phyloP scores from a whole-genome alignment of 2,888 invertebrate genomes.

The Stegana nigrithorax region DNA sequence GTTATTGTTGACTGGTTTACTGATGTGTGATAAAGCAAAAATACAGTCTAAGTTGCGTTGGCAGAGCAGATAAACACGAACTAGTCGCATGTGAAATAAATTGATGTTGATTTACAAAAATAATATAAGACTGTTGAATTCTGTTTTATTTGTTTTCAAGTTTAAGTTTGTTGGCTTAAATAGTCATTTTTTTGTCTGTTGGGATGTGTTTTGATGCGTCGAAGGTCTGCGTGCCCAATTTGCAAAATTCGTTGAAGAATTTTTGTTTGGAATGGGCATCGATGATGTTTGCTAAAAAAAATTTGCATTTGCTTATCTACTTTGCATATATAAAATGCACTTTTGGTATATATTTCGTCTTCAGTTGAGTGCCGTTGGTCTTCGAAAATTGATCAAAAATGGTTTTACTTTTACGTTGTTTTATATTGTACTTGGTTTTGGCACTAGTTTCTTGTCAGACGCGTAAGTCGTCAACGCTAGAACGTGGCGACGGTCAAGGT shows the following conservation, averaged over 20 bases:
- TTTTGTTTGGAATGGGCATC: conserved; percentile 12
- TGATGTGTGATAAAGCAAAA: background rate
- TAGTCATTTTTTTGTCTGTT: background rate
- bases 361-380: conserved; percentile 42
- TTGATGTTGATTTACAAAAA: no score
- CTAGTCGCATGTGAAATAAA: conserved; percentile 16
- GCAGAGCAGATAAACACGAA: no score
- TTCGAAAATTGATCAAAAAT: no score
- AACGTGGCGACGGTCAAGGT: conserved; percentile 35
- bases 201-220: background rate
- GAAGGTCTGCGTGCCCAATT: conserved; percentile 53
- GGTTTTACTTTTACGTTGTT: conserved; percentile 30
- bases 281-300: conserved; percentile 19
- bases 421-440: conserved; percentile 31
- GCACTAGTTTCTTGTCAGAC: conserved; percentile 30
- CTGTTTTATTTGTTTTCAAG: no score
- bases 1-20: background rate
- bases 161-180: background rate
- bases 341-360: conserved; percentile 27
- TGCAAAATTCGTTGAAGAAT: conserved; percentile 48
- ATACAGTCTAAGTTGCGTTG: background rate
- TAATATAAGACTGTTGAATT: no score
- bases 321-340: conserved; percentile 43
- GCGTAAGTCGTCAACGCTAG: conserved; percentile 19
- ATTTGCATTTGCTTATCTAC: no score